Conservation (phyloP, 2,888 invertebrate species). For the Phalangium opilio region DNA sequence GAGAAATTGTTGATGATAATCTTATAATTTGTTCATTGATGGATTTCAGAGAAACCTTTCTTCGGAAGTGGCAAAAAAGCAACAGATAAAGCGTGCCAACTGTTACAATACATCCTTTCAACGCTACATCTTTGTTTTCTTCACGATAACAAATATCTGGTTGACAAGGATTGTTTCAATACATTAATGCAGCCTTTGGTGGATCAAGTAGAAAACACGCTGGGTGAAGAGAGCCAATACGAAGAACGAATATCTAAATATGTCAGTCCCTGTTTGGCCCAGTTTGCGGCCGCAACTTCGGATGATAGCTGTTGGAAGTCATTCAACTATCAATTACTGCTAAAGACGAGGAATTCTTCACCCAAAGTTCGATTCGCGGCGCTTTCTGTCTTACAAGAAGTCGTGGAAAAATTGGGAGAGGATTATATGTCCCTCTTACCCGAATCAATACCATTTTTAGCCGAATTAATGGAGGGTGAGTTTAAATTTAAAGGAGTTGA, state of each 20-base stretch:
- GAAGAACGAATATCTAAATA: constrained; percentile 43
- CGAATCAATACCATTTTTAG: constrained; percentile 84
- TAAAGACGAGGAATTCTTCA: constrained; percentile 65
- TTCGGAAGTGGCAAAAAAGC: constrained; percentile 22
- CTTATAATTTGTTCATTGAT: neutral
- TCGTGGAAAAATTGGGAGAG: constrained; percentile 69
- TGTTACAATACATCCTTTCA: constrained; percentile 54
- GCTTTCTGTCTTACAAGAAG: constrained; percentile 53
- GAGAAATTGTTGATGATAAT: neutral
- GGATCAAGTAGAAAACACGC: constrained; percentile 46
- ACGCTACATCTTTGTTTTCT: constrained; percentile 62
- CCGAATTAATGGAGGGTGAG: constrained; percentile 68
- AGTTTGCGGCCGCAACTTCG: constrained; percentile 62
- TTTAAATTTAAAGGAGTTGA: no score
- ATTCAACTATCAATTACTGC: constrained; percentile 70
- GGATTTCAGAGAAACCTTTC: constrained; percentile 22
- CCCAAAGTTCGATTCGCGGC: constrained; percentile 52
- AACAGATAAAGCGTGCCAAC: constrained; percentile 38
- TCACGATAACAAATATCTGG: constrained; percentile 66
- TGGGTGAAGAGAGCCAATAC: constrained; percentile 39
- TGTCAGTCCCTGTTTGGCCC: constrained; percentile 62
- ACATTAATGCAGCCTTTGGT: constrained; percentile 69
- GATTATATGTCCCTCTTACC: constrained; percentile 76
- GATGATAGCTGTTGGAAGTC: constrained; percentile 81
- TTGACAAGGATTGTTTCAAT: constrained; percentile 70